These are phyloP conservation scores for Cairina moschata DNA, from an alignment of 2,113 vertebrate species.

Conservation along the genomic window DNA sequence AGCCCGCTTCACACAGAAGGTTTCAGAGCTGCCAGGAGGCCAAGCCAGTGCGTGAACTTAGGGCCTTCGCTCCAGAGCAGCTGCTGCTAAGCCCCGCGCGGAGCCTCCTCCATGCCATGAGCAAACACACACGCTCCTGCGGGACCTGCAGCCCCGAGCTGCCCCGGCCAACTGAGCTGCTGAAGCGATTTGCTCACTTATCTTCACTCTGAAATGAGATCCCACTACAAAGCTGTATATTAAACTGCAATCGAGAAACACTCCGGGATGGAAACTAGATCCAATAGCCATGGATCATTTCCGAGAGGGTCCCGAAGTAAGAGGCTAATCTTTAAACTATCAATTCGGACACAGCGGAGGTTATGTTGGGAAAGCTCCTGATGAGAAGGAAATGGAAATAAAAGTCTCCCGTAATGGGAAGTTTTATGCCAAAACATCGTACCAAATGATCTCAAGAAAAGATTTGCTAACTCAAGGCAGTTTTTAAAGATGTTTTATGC, in stretches of 20 bases:
- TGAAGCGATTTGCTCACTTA: conserved; percentile 4
- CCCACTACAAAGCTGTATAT: conserved; percentile 19
- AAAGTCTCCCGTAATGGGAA: neutral
- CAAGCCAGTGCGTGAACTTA: neutral
- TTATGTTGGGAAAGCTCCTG: conserved; percentile 30
- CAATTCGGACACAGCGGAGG: neutral
- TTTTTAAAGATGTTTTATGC: conserved; percentile 19
- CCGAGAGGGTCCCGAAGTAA: neutral
- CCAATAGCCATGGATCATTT: neutral
- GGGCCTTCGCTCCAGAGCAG: neutral
- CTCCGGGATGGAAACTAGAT: conserved; percentile 27
- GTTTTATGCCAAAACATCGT: conserved; percentile 24
- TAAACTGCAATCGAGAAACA: conserved; percentile 57
- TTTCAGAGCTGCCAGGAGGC: neutral
- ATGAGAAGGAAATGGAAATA: conserved; percentile 51
- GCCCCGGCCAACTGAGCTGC: neutral
- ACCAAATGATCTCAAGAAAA: conserved; percentile 22
- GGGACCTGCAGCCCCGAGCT: neutral
- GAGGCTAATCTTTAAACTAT: conserved; percentile 32
- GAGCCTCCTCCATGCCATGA: neutral
- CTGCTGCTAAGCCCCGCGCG: neutral
- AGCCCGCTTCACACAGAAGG: neutral
- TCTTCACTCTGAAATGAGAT: conserved; percentile 21
- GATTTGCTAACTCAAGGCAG: neutral
- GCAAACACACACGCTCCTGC: neutral